Evolutionary conservation across 2,113 vertebrate genomes (phyloP).

Genomic region (Camelus bactrianus): DNA sequence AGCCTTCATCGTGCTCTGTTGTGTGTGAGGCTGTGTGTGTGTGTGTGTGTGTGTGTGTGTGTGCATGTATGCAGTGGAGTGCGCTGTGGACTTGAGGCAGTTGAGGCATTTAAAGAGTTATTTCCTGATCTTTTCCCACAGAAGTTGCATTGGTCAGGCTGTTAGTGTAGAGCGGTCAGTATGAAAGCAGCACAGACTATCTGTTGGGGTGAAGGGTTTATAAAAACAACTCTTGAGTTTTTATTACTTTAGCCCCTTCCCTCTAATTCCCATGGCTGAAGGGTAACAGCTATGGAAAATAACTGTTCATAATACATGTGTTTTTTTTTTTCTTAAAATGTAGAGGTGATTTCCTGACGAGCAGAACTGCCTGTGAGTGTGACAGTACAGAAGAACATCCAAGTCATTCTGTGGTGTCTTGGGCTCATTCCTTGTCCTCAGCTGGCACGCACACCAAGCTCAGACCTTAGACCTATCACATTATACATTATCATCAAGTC

Average conservation of each 20-base stretch:
- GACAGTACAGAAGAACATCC: not conserved
- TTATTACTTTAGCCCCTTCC: not conserved
- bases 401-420: no score
- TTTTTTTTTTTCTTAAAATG: not conserved
- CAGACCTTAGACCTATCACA: not conserved
- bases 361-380: not conserved
- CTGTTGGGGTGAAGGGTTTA: not conserved
- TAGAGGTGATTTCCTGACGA: not conserved
- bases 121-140: not conserved
- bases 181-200: not conserved
- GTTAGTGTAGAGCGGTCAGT: not conserved
- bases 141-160: not conserved
- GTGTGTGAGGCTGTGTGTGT: not conserved
- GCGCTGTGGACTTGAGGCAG: not conserved
- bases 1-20: not conserved
- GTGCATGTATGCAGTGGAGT: fast-evolving
- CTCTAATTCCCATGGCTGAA: not conserved
- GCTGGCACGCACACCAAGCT: not conserved
- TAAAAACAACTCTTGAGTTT: not conserved
- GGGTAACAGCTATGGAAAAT: not conserved
- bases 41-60: fast-evolving
- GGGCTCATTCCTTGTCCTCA: not conserved
- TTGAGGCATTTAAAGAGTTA: not conserved
- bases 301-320: not conserved
- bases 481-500: not conserved